Evolutionary conservation across 1,140 invertebrate species (phyloP), one percentile per base, ranked within the genome.

Genomic region (Drosophila sp.): DNA sequence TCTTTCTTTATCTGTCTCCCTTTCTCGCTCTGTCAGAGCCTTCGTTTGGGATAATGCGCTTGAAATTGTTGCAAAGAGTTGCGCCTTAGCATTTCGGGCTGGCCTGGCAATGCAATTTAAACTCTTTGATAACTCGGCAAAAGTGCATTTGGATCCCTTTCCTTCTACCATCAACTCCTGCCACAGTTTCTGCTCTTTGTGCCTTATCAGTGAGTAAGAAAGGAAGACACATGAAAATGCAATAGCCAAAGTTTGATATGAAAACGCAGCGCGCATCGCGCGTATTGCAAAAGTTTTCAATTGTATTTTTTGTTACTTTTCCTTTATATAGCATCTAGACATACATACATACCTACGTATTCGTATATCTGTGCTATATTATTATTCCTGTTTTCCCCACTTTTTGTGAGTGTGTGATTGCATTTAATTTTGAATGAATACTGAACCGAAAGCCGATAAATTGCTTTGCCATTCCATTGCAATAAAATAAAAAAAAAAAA

Each of bases 221-320:
- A 73, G 70, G 81, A 77, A 87, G 83, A 87, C 83, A 87, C 83
- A 87, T 89, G 83, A 89, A 87, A 87, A 89, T 89, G 81, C 84
- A 89, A 87, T 87, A 87, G 84, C 80, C 65, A 87, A 87, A 87
- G 80, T 89, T 87, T 87, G 84, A 87, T 87, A 87, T 87, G 84
- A 87, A 79, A 87, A 89, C 83, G 83, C 79, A 83, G 63, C 50
- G 44, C 57, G 61, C 60, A 40, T 47, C 61, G 55, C 74, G 76
- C 84, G 84, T 89, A 87, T 89, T 87, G 80, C 84, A 78, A 87
- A 87, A 87, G 61, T 87, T 87, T 87, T 84, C 84, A 87, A 84
- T 87, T 87, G 84, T 89, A 80, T 80, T 84, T 79, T 78, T 89
- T 80, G 60, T 69, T 50, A 7, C 30, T 57, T 47, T 67, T 65